Percentiles rank a stretch among this genome's conserved stretches.
Conservation (phyloP, 2,113 vertebrate genomes). For the Phocoena sinus region DNA sequence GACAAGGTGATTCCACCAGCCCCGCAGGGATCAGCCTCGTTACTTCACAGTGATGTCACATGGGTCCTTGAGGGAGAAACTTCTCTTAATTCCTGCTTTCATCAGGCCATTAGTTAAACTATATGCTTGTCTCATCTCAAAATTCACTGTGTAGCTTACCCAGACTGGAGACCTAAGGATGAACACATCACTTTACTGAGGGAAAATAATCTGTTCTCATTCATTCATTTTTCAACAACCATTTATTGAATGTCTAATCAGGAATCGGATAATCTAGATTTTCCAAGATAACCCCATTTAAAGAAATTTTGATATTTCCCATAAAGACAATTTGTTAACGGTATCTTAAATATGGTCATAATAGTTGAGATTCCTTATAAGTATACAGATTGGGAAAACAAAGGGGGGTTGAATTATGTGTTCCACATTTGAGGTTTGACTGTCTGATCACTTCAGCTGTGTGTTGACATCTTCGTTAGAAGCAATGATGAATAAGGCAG, state of each 20-base stretch:
- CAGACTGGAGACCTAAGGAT: neutral
- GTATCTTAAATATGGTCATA: neutral
- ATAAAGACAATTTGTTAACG: neutral
- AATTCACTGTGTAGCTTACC: neutral
- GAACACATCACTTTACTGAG: neutral
- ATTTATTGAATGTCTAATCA: neutral
- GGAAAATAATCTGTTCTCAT: neutral
- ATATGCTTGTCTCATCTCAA: neutral
- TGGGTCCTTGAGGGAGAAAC: neutral
- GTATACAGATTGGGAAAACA: neutral
- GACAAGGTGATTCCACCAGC: neutral
- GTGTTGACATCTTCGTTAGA: neutral
- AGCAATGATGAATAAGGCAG: neutral
- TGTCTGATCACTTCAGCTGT: neutral
- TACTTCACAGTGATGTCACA: rapidly evolving
- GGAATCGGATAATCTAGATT: neutral
- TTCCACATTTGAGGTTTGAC: neutral
- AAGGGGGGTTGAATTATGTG: rapidly evolving
- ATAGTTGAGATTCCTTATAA: neutral
- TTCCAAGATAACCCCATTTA: neutral
- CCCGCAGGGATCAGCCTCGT: rapidly evolving
- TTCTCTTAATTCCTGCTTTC: neutral
- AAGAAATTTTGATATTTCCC: neutral
- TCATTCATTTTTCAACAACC: neutral
- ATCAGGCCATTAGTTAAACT: neutral